Evolutionary conservation across 2,113 vertebrate genomes (phyloP), one percentile per base, ranked within the genome.

Genomic region (Aramus guarauna): DNA sequence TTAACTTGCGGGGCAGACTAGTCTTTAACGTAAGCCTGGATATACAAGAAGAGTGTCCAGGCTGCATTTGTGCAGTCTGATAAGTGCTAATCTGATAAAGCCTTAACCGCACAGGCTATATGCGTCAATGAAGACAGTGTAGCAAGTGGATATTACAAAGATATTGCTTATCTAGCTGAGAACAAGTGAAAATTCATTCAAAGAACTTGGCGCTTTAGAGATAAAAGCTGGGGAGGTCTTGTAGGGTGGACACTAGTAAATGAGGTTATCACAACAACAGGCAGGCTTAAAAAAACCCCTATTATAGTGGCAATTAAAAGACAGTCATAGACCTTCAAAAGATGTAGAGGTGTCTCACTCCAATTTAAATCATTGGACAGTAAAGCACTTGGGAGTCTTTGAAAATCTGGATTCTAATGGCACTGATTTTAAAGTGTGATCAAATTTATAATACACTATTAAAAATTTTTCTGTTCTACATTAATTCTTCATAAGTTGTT

Each of bases 51-150:
- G 29, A 67, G 95, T 11, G 89, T 91, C 94, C 96, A 66, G 92
- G 84, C 69, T 68, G 80, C 13, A 10, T 72, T 89, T 84, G 89
- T 62, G 89, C 67, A 73, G 84, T 32, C 73, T 82, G 94, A 96
- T 96, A 97, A 97, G 15, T 4, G 0, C 84, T 91, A 91, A 95
- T 94, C 94, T 94, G 96, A 97, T 97, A 84, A 90, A 73, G 85
- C 56, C 80, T 92, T 75, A 75, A 41, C 48, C 80, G 74, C 88
- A 58, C 45, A 21, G 48, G 73, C 96, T 91, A 4, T 9, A 75
- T 78, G 73, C 69, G 69, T 95, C 97, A 96, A 19, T 18, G 62
- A 69, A 87, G 92, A 55, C 92, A 45, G 83, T 21, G 95, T 3
- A 84, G 91, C 79, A 11, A 85, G 89, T 81, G 96, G 95, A 82